phyloP scores from a whole-genome alignment of 2,797 vertebrate species.

The Argya squamiceps region DNA sequence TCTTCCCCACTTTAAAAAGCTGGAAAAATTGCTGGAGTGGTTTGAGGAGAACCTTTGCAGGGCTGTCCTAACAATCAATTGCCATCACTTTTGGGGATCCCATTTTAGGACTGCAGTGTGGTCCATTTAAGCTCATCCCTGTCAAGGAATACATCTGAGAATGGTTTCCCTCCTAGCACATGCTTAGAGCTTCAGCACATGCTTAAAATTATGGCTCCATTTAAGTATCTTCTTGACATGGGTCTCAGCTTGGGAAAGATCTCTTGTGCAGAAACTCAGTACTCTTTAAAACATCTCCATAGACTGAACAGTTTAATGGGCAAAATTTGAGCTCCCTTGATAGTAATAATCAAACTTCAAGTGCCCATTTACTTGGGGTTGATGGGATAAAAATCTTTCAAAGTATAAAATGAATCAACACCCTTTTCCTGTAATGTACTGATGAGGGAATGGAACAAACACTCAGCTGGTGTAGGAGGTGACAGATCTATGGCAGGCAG shows the following conservation, averaged over 20 bases:
- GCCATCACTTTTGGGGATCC: neutral
- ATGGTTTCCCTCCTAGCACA: constrained; percentile 33
- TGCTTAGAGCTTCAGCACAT: constrained; percentile 54
- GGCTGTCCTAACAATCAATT: neutral
- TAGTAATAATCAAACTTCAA: neutral
- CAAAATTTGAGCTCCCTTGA: neutral
- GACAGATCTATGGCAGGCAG: neutral
- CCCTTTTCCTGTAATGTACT: neutral
- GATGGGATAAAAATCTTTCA: neutral
- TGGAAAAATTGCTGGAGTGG: neutral
- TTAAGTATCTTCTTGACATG: constrained; percentile 9
- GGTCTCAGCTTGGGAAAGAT: constrained; percentile 15
- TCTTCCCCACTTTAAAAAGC: neutral
- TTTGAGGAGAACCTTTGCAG: neutral
- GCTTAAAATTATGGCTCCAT: constrained; percentile 28
- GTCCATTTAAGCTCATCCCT: constrained; percentile 11
- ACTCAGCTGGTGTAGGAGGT: neutral
- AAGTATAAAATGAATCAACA: neutral
- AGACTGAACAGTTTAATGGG: neutral
- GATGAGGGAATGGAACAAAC: neutral
- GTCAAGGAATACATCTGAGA: constrained; percentile 27
- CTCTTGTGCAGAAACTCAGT: neutral
- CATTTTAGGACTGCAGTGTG: neutral
- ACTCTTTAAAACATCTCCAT: neutral
- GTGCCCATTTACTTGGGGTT: neutral